Evolutionary conservation across 2,113 vertebrate genomes (phyloP), one percentile per base, ranked within the genome.

Genomic region (Onychorhynchus coronatus): DNA sequence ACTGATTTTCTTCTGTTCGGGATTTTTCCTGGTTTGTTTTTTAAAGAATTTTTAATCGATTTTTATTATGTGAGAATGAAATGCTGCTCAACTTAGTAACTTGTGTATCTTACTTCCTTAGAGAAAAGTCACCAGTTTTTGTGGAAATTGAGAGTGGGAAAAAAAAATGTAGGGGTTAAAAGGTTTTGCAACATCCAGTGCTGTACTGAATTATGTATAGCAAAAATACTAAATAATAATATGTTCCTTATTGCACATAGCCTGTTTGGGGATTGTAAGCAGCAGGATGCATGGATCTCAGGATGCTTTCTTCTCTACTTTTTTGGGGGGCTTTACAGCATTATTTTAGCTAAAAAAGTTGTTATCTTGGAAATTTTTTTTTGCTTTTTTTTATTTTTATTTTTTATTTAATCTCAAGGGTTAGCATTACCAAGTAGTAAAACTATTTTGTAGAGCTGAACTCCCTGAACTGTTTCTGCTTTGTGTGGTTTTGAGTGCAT

Each of bases 181-280:
- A 96, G 85, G 56, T 83, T 85, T 88, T 59, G 61, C 80, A 86
- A 33, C 42, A 94, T 75, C 28, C 8, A 85, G 23, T 53, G 50
- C 56, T 89, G 44, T 66, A 27, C 73, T 81, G 72, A 96, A 96
- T 96, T 93, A 97, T 94, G 70, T 92, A 96, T 90, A 46, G 42
- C 33, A 71, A 81, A 89, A 81, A 81, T 81, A 89, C 88, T 85
- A 91, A 95, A 84, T 76, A 82, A 88, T 89, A 88, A 65, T 88
- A 89, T 78, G 79, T 86, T 90, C 91, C 92, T 95, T 91, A 91
- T 95, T 94, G 56, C 71, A 39, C 35, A 30, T 39, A 80, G 19
- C 23, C 63, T 95, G 18, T 80, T 96, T 78, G 37, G 75, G 92
- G 63, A 95, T 75, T 92, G 67, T 66, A 33, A 74, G n/a, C 58